Base-by-base conservation (phyloP, 1,140 invertebrate species). In the Cylas formicarius region DNA sequence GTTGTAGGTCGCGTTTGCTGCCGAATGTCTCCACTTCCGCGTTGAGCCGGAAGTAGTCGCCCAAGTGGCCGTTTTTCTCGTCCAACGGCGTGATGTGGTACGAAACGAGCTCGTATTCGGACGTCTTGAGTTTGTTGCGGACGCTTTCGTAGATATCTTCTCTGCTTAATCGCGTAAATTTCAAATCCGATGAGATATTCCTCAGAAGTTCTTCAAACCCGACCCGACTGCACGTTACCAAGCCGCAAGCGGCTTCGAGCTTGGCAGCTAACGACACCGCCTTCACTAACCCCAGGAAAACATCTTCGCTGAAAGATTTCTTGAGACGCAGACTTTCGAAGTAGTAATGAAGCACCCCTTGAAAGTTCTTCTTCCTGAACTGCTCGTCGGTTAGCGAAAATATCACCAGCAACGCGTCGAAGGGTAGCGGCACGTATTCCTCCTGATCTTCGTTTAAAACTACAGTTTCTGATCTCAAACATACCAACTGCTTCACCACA, bases 21-120 rank as follows among this genome's bases (percentile, higher is more conserved):
- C 11, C 21, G 10, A 18, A 11, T 21, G 31, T 16, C 9, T 32
- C 23, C 9, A 45, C 34, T 0, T 14, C 13, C 4, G 53, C 28
- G 13, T 48, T 32, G 14, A 55, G 22, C 23, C 34, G n/a, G 13
- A 52, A 47, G 31, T 54, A 50, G 8, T 52, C 44, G 17, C 51
- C 53, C 7, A 53, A 19, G 27, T 53, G 49, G 14, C 52, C 54
- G 19, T 42, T 35, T n/a, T 23, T 36, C 14, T 44, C 35, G n/a
- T 44, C 20, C 27, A 49, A 17, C 8, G 18, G 32, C 5, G 24
- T 31, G 6, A 49, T 13, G 9, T 36, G 17, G 23, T 51, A 51
- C 4, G 40, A 42, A 33, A 33, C 24, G 8, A 42, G 40, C 1
- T 33, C 29, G 18, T 19, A 42, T 10, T 23, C 14, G 16, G 22